Evolutionary conservation across 2,888 invertebrate species (phyloP).

Genomic region (Himalopsyche tibetana): DNA sequence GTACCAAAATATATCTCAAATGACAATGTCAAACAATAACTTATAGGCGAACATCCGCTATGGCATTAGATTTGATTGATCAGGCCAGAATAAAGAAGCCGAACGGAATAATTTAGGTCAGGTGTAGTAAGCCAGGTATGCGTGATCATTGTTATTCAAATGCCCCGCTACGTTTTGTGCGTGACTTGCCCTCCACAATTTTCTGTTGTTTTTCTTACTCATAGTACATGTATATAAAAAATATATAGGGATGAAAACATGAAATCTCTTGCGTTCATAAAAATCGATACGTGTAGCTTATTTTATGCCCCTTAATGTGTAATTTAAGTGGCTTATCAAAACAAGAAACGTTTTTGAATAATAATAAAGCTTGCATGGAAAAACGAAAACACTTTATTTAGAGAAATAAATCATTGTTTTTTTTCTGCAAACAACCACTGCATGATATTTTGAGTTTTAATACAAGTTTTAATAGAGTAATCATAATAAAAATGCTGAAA

Average conservation of each 20-base stretch:
- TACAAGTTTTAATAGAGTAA: slow-evolving; percentile 7
- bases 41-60: background rate
- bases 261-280: slow-evolving; percentile 27
- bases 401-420: slow-evolving; percentile 19
- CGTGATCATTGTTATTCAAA: slow-evolving; percentile 34
- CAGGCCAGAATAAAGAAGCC: slow-evolving; percentile 18
- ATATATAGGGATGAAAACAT: slow-evolving; percentile 19
- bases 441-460: slow-evolving; percentile 6
- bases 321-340: slow-evolving; percentile 26
- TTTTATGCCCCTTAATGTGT: background rate
- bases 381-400: slow-evolving; percentile 13
- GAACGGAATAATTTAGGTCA: slow-evolving; percentile 23
- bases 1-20: background rate
- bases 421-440: slow-evolving; percentile 1
- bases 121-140: slow-evolving; percentile 30
- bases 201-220: slow-evolving; percentile 26
- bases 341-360: slow-evolving; percentile 31
- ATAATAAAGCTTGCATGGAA: slow-evolving; percentile 24
- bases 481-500: background rate
- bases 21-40: slow-evolving; percentile 9
- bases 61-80: slow-evolving; percentile 21
- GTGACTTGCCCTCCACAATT: slow-evolving; percentile 27
- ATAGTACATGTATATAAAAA: slow-evolving; percentile 11
- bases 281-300: slow-evolving; percentile 13
- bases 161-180: background rate